A percentile compares a stretch with the other conserved stretches of the same genome.
These are phyloP conservation scores for Hiodon tergisus DNA, from an alignment of 2,113 vertebrate species.

Conservation along the genomic window DNA sequence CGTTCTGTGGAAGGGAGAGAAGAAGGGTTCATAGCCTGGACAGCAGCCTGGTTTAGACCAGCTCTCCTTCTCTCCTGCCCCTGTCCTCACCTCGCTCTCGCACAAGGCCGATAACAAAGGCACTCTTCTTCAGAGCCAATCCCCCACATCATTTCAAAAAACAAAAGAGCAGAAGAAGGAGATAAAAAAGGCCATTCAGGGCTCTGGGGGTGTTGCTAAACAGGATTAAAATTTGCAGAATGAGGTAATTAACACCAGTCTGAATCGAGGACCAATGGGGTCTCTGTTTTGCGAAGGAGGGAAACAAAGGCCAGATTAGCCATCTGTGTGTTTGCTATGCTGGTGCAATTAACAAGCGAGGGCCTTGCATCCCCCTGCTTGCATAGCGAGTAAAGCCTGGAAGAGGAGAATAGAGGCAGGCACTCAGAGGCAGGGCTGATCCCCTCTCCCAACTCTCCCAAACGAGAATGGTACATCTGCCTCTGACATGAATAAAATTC, in stretches of 20 bases:
- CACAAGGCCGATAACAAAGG: too few relatives aligned
- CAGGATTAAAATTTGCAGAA: conserved; percentile 65
- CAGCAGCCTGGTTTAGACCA: neutral
- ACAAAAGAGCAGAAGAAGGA: neutral
- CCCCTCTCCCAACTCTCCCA: conserved; percentile 2
- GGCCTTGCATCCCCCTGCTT: conserved; percentile 48
- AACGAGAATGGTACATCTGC: conserved; percentile 23
- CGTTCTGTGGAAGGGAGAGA: neutral
- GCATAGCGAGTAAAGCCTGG: conserved; percentile 5
- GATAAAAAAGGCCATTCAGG: conserved; percentile 48
- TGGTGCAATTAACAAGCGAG: conserved; percentile 62
- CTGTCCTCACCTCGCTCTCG: neutral
- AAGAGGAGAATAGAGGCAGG: neutral
- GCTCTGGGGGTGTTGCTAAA: conserved; percentile 63
- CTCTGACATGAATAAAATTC: neutral
- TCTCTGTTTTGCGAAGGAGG: conserved; percentile 49
- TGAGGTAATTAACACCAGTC: conserved; percentile 59
- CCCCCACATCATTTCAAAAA: neutral
- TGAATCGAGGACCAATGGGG: conserved; percentile 44
- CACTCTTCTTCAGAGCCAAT: neutral
- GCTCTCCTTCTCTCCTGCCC: conserved; percentile 11
- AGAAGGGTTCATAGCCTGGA: neutral
- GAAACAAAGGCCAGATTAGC: conserved; percentile 73
- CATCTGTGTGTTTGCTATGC: conserved; percentile 67
- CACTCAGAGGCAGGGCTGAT: neutral